These are phyloP conservation scores for Microplitis deprimator DNA, from an alignment of 2,888 invertebrate genomes.

Conservation along the genomic window DNA sequence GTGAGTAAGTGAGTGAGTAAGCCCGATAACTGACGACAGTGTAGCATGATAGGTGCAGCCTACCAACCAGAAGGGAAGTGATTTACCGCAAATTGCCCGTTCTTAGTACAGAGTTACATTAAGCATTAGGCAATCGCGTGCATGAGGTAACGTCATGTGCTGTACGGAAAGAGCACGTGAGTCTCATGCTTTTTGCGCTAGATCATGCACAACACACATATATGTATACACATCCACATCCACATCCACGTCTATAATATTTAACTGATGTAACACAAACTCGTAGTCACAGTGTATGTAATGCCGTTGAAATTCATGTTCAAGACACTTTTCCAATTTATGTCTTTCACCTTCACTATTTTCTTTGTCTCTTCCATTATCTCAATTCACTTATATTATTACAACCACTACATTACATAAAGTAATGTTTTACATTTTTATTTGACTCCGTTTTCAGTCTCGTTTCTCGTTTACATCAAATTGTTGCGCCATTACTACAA, in stretches of 20 bases:
- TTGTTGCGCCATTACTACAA: too few species aligned
- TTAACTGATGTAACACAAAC: neutral
- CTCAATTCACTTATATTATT: too few species aligned
- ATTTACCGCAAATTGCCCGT: slow-evolving; percentile 65
- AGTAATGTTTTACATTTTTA: too few species aligned
- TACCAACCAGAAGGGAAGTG: slow-evolving; percentile 52
- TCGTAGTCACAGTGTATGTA: neutral
- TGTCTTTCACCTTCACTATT: neutral
- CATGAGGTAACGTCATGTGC: slow-evolving; percentile 60
- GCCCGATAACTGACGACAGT: slow-evolving; percentile 8
- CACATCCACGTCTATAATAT: neutral
- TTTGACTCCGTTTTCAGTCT: too few species aligned
- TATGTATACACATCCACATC: slow-evolving; percentile 17
- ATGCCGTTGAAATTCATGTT: neutral
- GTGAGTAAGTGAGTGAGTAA: slow-evolving; percentile 4
- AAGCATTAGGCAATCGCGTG: slow-evolving; percentile 63
- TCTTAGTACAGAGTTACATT: slow-evolving; percentile 56
- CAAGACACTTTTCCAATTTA: slow-evolving; percentile 6
- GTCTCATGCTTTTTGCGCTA: slow-evolving; percentile 52
- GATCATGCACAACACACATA: slow-evolving; percentile 24
- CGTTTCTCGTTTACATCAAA: too few species aligned
- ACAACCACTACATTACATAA: too few species aligned
- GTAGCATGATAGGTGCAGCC: slow-evolving; percentile 30
- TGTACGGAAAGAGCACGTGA: slow-evolving; percentile 59
- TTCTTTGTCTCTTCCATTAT: neutral